Evolutionary conservation across 2,797 vertebrate species (phyloP), one percentile per base, ranked within the genome.

Genomic region (Gambelia wislizenii): DNA sequence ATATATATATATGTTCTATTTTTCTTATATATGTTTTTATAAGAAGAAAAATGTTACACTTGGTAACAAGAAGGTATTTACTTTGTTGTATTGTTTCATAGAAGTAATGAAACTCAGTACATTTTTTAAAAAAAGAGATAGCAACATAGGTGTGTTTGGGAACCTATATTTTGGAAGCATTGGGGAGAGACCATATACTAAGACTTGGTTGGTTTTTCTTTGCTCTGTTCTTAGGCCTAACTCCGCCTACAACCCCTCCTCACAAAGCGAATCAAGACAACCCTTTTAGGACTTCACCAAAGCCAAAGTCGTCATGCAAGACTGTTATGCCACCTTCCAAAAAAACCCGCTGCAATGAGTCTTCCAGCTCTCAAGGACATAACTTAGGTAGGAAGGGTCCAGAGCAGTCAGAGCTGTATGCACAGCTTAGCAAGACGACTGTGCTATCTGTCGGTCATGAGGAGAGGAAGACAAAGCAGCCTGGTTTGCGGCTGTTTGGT

Each of bases 201-300:
- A 87, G 59, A 88, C 84, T 96, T 95, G 91, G 91, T 88, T 90
- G 88, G 72, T 27, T 42, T 81, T 78, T 85, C 25, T 7, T 61
- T 79, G 84, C 30, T 1, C 83, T 25, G 30, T 3, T 90, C 85
- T 78, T 96, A 99, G 99, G 99, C 98, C 98, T 99, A 98, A 99
- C 99, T 98, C 99, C 99, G 98, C 99, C 99, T 96, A 99, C 99
- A 70, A 99, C 99, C 97, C 99, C 99, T 98, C 99, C 99, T 98
- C 99, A 99, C 97, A 99, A 99, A 98, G 97, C 98, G 98, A 99
- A 98, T 98, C 99, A 99, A 98, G 99, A 99, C 98, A 99, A 98
- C 97, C 98, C 98, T 98, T 99, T 99, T 95, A 98, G 98, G 98
- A 97, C 98, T 98, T 99, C 98, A 97, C 97, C 98, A 95, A 99